A percentile compares a stretch with the other conserved stretches of the same genome.
Conservation (phyloP, 2,888 invertebrate species). For the Epinotia ramella region DNA sequence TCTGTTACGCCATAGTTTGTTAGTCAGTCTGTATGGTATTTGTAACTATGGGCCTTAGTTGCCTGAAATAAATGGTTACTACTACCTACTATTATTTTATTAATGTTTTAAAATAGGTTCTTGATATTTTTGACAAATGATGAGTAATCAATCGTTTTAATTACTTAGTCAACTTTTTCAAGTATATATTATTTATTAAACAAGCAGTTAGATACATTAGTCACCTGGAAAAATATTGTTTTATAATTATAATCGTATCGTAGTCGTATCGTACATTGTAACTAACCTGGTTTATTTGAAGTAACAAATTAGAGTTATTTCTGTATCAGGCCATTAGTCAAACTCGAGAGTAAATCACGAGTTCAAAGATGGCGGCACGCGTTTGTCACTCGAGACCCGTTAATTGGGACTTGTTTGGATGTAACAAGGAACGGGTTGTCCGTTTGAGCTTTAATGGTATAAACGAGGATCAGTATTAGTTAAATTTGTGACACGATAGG, state of each 20-base stretch:
- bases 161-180: no score
- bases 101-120: no score
- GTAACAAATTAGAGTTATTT: constrained; percentile 78
- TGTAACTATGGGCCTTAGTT: no score
- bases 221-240: no score
- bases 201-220: no score
- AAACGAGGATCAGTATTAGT: constrained; percentile 24
- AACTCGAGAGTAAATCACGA: constrained; percentile 67
- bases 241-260: constrained; percentile 21
- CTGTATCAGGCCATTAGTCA: constrained; percentile 75
- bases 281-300: constrained; percentile 46
- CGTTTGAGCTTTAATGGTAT: constrained; percentile 24
- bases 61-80: no score
- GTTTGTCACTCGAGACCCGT: constrained; percentile 64
- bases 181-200: no score
- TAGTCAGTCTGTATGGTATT: no score
- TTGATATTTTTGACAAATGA: no score
- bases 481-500: neutral
- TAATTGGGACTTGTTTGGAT: constrained; percentile 64
- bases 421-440: constrained; percentile 50
- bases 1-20: no score
- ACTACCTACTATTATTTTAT: no score
- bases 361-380: constrained; percentile 64
- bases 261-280: constrained; percentile 47
- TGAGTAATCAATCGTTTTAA: neutral